Conservation (phyloP, 2,113 vertebrate genomes). For the Macroglossus sobrinus region DNA sequence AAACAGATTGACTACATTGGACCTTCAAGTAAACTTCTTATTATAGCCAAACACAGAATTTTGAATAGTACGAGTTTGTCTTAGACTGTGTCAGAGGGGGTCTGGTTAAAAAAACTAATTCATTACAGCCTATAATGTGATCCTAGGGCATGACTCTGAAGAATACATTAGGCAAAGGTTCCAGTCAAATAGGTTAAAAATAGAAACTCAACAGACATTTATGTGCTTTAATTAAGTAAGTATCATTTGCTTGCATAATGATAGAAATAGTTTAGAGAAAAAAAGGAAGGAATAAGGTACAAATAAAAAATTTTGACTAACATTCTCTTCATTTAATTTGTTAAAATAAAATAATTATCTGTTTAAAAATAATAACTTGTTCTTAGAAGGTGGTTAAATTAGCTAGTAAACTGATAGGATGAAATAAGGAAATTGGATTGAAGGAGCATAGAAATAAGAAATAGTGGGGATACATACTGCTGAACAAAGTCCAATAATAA, state of each 20-base stretch:
- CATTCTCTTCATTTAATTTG: conserved; percentile 31
- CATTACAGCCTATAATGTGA: conserved; percentile 52
- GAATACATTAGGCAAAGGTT: conserved; percentile 20
- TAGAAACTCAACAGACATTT: conserved; percentile 10
- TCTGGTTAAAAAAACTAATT: conserved; percentile 69
- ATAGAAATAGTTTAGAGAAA: conserved; percentile 29
- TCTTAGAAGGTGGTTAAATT: neutral
- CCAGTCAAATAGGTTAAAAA: conserved; percentile 36
- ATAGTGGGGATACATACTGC: neutral
- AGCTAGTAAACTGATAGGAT: neutral
- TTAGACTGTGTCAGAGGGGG: conserved; percentile 57
- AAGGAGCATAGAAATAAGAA: neutral
- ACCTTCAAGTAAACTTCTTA: conserved; percentile 48
- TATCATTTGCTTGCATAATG: neutral
- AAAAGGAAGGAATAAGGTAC: neutral
- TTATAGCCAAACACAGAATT: conserved; percentile 57
- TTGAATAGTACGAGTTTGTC: conserved; percentile 66
- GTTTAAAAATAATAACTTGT: neutral
- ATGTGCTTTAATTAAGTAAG: conserved; percentile 41
- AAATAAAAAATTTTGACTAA: conserved; percentile 20
- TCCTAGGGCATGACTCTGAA: conserved; percentile 24
- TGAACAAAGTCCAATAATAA: conserved; percentile 2
- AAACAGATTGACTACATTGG: conserved; percentile 30
- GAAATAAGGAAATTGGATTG: neutral
- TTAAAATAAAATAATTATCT: conserved; percentile 25